Conservation (phyloP, 2,113 vertebrate species). For the Phodopus roborovskii region DNA sequence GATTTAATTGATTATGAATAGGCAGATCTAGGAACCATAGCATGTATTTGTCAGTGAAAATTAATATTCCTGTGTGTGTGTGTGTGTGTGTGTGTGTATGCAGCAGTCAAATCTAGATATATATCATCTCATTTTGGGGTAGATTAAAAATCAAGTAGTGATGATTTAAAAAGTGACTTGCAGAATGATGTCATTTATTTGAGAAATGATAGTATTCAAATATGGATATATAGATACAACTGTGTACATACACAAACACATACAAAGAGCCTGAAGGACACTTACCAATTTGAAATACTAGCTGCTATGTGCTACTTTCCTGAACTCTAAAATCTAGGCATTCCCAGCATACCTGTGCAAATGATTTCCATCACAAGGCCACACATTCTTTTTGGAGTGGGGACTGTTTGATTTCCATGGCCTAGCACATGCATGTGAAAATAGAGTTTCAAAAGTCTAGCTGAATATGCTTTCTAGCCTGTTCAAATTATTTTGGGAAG, state of each 20-base stretch:
- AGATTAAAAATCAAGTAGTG: neutral
- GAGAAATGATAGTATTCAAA: neutral
- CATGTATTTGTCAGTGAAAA: neutral
- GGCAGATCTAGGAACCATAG: neutral
- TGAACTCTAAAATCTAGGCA: neutral
- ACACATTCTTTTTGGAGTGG: neutral
- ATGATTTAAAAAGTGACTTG: neutral
- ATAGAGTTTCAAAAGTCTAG: slow-evolving; percentile 3
- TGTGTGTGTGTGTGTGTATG: neutral
- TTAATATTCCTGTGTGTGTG: neutral
- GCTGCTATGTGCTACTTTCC: neutral
- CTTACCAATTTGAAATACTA: rapidly evolving
- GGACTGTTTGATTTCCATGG: neutral
- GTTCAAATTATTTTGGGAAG: neutral
- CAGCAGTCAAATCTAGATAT: neutral
- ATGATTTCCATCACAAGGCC: neutral
- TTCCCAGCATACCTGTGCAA: neutral
- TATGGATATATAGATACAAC: neutral
- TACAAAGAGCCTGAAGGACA: neutral
- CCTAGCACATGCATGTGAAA: neutral
- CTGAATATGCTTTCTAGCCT: neutral
- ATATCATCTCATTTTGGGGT: neutral
- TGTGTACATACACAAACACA: neutral
- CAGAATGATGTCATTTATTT: neutral
- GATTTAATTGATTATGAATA: neutral